These are phyloP conservation scores for Eubasilissa regina DNA, from an alignment of 1,140 invertebrate genomes.

Conservation along the genomic window DNA sequence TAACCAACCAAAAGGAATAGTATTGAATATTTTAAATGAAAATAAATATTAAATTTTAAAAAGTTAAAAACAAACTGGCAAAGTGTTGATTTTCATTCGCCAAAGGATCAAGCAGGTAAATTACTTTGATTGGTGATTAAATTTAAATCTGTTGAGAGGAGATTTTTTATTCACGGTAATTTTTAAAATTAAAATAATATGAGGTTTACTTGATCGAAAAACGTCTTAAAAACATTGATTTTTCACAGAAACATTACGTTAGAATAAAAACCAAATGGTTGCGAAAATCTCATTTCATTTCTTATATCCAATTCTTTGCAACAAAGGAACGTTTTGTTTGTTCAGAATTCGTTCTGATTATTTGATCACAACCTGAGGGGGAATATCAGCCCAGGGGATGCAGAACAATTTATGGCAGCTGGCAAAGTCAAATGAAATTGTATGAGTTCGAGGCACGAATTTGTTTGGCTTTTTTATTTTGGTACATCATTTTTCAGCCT, in stretches of 20 bases:
- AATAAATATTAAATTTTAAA: too few species aligned
- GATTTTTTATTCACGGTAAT: not conserved
- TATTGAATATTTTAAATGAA: too few species aligned
- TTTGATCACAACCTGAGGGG: conserved; percentile 37
- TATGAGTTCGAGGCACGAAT: conserved; percentile 29
- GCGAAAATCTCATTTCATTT: conserved; percentile 40
- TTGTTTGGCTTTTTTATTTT: conserved; percentile 28
- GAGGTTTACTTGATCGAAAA: not conserved
- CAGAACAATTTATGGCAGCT: conserved; percentile 55
- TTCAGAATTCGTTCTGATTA: conserved; percentile 25
- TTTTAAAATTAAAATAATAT: not conserved
- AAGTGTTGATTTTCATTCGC: not conserved
- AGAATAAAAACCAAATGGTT: conserved; percentile 32
- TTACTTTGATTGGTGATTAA: not conserved
- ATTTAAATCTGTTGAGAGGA: not conserved
- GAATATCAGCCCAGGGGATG: conserved; percentile 44
- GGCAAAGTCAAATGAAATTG: conserved; percentile 52
- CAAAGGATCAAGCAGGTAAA: not conserved
- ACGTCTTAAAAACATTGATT: conserved; percentile 3
- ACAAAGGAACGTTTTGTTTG: conserved; percentile 34
- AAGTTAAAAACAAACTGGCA: not conserved
- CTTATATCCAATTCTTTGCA: conserved; percentile 39
- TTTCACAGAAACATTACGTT: not conserved
- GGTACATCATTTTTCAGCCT: conserved; percentile 17
- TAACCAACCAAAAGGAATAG: too few species aligned